phyloP scores from a whole-genome alignment of 2,888 invertebrate genomes.

The Gortyna flavago region DNA sequence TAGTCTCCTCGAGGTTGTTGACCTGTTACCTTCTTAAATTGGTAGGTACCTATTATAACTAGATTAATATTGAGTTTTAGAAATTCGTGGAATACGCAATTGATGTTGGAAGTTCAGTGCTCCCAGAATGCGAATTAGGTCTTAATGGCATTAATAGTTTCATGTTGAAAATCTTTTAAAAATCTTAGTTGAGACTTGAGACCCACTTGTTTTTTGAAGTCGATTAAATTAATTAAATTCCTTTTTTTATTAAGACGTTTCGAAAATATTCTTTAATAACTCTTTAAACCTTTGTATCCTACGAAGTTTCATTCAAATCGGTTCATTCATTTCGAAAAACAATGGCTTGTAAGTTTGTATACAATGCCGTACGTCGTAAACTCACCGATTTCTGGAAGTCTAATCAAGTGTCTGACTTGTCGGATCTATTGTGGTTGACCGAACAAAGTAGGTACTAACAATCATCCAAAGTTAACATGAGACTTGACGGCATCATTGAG shows the following conservation, averaged over 20 bases:
- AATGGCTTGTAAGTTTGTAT: no score
- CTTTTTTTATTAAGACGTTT: no score
- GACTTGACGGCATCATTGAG: neutral
- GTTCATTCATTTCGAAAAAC: no score
- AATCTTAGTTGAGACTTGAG: neutral
- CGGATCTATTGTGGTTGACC: neutral
- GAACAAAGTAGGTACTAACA: neutral
- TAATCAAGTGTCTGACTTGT: neutral
- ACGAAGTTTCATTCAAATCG: no score
- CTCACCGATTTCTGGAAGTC: neutral
- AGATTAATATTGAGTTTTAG: constrained; percentile 5
- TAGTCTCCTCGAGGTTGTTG: constrained; percentile 1
- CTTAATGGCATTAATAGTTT: neutral
- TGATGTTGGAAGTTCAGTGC: neutral
- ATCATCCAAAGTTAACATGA: neutral
- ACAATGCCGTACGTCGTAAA: no score
- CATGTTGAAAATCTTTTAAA: neutral
- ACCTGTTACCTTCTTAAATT: neutral
- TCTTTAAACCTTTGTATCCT: no score
- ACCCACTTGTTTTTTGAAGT: no score
- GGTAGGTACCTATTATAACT: neutral
- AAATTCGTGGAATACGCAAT: constrained; percentile 7
- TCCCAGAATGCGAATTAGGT: neutral
- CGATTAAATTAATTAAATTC: no score
- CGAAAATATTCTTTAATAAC: no score